Percentiles rank a stretch among this genome's conserved stretches.
These are phyloP conservation scores for Dysdera silvatica DNA, from an alignment of 1,140 invertebrate species.

Conservation along the genomic window DNA sequence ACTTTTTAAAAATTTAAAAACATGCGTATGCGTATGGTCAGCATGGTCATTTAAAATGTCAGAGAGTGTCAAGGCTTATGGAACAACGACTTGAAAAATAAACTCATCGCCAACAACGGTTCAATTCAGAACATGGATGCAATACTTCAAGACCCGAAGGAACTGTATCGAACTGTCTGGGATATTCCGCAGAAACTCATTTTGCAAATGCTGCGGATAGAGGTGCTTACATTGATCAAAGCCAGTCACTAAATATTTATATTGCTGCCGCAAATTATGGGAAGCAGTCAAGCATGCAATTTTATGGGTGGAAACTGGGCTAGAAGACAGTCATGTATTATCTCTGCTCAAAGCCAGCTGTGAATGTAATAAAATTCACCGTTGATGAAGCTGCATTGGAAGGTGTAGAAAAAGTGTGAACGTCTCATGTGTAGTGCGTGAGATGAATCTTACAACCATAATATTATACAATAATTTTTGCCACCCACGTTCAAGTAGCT, in stretches of 20 bases:
- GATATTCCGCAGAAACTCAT: constrained; percentile 92
- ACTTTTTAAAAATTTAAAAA: too few species aligned
- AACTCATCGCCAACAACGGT: constrained; percentile 82
- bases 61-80: too few species aligned
- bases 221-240: constrained; percentile 97
- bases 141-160: constrained; percentile 83
- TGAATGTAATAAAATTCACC: constrained; percentile 94
- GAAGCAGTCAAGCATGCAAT: constrained; percentile 95
- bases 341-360: constrained; percentile 90
- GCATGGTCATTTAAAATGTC: too few species aligned
- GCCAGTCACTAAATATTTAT: constrained; percentile 94
- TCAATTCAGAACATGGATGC: constrained; percentile 84
- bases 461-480: too few species aligned
- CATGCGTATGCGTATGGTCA: too few species aligned
- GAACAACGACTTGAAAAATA: constrained; percentile 93
- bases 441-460: too few species aligned
- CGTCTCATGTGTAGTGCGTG: too few species aligned
- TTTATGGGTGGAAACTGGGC: constrained; percentile 93
- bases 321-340: constrained; percentile 99
- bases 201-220: constrained; percentile 94
- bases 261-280: constrained; percentile 88
- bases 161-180: constrained; percentile 97
- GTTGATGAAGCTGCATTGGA: constrained; percentile 64
- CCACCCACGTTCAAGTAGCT: too few species aligned
- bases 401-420: too few species aligned